Evolutionary conservation across 2,888 invertebrate species (phyloP).

Genomic region (Eupithecia centaureata): DNA sequence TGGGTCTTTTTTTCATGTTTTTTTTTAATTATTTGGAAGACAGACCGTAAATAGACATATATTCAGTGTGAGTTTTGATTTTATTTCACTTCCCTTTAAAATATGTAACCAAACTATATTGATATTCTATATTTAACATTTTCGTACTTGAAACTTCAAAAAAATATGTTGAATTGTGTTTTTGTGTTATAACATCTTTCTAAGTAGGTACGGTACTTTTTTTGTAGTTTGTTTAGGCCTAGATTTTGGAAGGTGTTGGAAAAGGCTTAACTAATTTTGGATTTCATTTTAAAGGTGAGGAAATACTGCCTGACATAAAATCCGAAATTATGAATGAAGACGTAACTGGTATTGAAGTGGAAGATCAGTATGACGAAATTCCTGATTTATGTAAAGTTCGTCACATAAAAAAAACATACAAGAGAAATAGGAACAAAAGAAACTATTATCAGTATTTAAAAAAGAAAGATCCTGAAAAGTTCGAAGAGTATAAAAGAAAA

Average conservation of each 20-base stretch:
- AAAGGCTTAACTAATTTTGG: background rate
- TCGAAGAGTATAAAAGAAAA: slow-evolving; percentile 12
- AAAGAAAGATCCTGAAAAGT: background rate
- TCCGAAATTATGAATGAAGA: background rate
- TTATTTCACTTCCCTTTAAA: too few relatives aligned
- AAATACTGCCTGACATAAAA: slow-evolving; percentile 8
- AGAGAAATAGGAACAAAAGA: background rate
- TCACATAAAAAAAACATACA: background rate
- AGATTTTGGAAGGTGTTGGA: background rate
- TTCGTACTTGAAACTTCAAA: too few relatives aligned
- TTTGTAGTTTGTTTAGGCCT: background rate
- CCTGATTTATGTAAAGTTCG: background rate
- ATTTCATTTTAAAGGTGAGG: slow-evolving; percentile 3
- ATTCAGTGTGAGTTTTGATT: too few relatives aligned
- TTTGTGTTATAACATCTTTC: too few relatives aligned
- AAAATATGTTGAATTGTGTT: too few relatives aligned
- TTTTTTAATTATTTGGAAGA: too few relatives aligned
- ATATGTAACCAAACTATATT: too few relatives aligned
- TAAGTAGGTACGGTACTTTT: too few relatives aligned
- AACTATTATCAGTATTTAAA: background rate
- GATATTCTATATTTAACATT: too few relatives aligned
- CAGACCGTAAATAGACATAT: too few relatives aligned
- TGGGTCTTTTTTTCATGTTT: too few relatives aligned
- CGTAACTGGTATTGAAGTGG: background rate
- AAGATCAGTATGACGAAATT: background rate